These are phyloP conservation scores for Dascyllus trimaculatus DNA, from an alignment of 2,113 vertebrate genomes.

Conservation along the genomic window DNA sequence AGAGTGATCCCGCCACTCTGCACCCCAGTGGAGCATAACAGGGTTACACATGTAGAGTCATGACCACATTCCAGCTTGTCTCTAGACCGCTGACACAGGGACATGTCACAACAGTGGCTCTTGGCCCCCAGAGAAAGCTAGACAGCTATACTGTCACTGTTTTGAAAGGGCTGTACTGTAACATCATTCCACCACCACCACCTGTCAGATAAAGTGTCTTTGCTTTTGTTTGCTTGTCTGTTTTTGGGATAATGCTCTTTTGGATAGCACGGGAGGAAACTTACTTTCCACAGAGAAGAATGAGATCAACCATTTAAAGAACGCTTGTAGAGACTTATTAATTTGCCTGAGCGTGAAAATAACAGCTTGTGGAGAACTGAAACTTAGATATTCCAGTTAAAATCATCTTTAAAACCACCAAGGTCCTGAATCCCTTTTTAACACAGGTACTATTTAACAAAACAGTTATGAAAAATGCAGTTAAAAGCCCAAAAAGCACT, in stretches of 20 bases:
- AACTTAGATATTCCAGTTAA: not conserved
- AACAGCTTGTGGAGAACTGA: not conserved
- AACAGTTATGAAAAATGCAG: constrained; percentile 21
- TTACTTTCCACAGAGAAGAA: not conserved
- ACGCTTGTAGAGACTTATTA: not conserved
- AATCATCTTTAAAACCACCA: not conserved
- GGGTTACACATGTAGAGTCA: constrained; percentile 68
- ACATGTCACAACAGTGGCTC: constrained; percentile 72
- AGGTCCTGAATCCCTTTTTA: not conserved
- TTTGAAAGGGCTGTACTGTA: constrained; percentile 43
- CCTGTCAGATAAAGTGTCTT: constrained; percentile 30
- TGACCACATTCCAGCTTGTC: constrained; percentile 75
- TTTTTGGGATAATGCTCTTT: not conserved
- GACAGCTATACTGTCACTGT: constrained; percentile 59
- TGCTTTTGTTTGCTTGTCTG: not conserved
- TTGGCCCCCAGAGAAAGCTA: constrained; percentile 43
- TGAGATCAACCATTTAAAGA: not conserved
- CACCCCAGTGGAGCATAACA: constrained; percentile 60
- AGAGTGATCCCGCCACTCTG: constrained; percentile 52
- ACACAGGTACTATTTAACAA: constrained; percentile 4
- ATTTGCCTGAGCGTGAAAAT: not conserved
- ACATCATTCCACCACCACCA: constrained; percentile 19
- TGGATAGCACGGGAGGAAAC: not conserved
- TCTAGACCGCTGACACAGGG: constrained; percentile 67
- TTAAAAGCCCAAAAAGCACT: constrained; percentile 36